A percentile compares a stretch with the other conserved stretches of the same genome.
Conservation (phyloP, 2,888 invertebrate species). For the Gymnocheta viridis region DNA sequence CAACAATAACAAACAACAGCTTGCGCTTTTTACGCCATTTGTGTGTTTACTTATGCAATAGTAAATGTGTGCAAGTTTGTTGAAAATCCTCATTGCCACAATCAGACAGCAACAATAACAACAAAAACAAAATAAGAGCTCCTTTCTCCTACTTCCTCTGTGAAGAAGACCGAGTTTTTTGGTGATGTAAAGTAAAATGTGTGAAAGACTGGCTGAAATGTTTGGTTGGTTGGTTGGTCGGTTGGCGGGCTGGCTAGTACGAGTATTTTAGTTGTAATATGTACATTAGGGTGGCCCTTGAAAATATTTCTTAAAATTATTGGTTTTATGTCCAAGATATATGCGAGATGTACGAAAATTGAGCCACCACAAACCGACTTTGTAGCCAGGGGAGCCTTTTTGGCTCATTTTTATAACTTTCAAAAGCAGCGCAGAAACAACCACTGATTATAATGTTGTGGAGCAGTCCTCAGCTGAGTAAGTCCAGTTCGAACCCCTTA, state of each 20-base stretch:
- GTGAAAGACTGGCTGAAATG: constrained; percentile 60
- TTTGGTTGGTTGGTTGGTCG: constrained; percentile 42
- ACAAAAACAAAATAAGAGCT: no score
- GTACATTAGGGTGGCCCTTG: background rate
- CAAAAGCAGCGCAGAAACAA: no score
- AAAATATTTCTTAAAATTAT: no score
- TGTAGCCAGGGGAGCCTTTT: no score
- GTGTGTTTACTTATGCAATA: constrained; percentile 56
- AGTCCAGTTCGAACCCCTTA: no score
- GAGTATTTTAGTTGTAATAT: constrained; percentile 12
- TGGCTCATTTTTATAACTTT: no score
- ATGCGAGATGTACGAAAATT: no score
- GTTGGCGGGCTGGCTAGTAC: constrained; percentile 38
- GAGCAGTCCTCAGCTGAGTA: no score
- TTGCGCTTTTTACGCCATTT: constrained; percentile 71
- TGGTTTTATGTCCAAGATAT: no score
- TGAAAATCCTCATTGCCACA: constrained; percentile 18
- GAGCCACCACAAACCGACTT: no score
- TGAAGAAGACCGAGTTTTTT: background rate
- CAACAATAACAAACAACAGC: constrained; percentile 68
- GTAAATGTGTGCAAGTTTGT: constrained; percentile 35
- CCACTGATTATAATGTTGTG: no score
- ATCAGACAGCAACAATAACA: background rate
- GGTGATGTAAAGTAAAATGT: constrained; percentile 55
- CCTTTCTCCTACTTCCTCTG: constrained; percentile 14